These are phyloP conservation scores for Rhinichthys osculus DNA, from an alignment of 2,797 vertebrate genomes.

Conservation along the genomic window DNA sequence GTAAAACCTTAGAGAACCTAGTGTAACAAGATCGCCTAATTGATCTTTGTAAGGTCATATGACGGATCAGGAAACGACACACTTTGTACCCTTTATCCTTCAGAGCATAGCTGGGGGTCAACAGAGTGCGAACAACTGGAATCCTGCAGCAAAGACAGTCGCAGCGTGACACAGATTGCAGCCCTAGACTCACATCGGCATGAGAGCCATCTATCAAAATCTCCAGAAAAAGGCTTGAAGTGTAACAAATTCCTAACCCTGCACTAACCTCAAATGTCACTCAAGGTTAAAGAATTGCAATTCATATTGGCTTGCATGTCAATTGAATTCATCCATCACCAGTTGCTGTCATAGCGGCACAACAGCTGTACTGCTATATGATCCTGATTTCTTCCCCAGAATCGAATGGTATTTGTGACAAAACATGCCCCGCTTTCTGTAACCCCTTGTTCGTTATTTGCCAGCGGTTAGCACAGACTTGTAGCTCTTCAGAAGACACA, in stretches of 20 bases:
- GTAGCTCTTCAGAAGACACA: slow-evolving; percentile 29
- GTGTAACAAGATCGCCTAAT: slow-evolving; percentile 57
- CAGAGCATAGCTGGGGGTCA: slow-evolving; percentile 60
- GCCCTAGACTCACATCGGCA: slow-evolving; percentile 34
- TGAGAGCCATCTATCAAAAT: slow-evolving; percentile 58
- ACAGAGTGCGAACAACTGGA: slow-evolving; percentile 70
- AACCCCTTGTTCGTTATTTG: slow-evolving; percentile 39
- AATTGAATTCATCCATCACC: slow-evolving; percentile 54
- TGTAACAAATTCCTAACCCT: slow-evolving; percentile 54
- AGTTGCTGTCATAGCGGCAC: slow-evolving; percentile 34
- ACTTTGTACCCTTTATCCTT: slow-evolving; percentile 55
- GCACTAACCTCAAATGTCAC: slow-evolving; percentile 43
- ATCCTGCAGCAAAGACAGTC: slow-evolving; percentile 57
- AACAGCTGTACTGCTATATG: slow-evolving; percentile 54
- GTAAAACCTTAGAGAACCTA: slow-evolving; percentile 54
- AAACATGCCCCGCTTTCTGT: slow-evolving; percentile 47
- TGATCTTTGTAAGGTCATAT: slow-evolving; percentile 61
- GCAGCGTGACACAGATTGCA: slow-evolving; percentile 50
- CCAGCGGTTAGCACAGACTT: slow-evolving; percentile 32
- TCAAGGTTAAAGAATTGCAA: slow-evolving; percentile 53
- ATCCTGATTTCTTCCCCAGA: slow-evolving; percentile 57
- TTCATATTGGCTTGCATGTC: slow-evolving; percentile 51
- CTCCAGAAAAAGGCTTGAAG: slow-evolving; percentile 46
- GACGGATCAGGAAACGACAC: slow-evolving; percentile 61
- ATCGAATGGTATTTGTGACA: slow-evolving; percentile 39